Evolutionary conservation across 2,113 vertebrate species (phyloP), one percentile per base, ranked within the genome.

Genomic region (Gallinago jamesoni): DNA sequence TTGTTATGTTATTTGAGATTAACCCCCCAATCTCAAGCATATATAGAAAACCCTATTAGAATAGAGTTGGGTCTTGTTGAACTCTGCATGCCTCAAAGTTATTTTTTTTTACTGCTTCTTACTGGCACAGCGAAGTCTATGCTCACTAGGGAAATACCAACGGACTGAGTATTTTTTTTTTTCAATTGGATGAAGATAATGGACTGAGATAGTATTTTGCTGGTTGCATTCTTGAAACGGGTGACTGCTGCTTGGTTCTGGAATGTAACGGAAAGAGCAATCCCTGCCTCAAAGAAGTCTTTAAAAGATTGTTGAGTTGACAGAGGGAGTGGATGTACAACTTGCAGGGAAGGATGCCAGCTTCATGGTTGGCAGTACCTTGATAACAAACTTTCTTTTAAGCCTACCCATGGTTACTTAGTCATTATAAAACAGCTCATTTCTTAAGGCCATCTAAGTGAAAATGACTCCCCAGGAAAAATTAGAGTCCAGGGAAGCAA

Each of bases 301-400:
- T 93, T 87, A 72, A 89, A 95, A 94, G 76, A 64, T n/a, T 60
- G 55, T 90, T 89, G 62, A 96, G 62, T 90, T 95, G 79, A 93
- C 88, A 89, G 90, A 83, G 60, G 76, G 76, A 89, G 90, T 92
- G 73, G 92, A 89, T 90, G 60, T 81, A 59, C 89, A 86, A 92
- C 74, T 87, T 85, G 41, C 62, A 92, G 84, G 94, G 95, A 96
- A 91, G 74, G 77, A 91, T 89, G 96, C 91, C 94, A 96, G 80
- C 81, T 94, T 93, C 93, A 68, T 94, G 69, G 89, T 79, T 96
- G 96, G 88, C 83, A 81, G 88, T 95, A 81, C 60, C 85, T 92
- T 93, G 83, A 88, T 93, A 94, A 96, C 86, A 60, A 90, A 67
- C 69, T 67, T 84, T 94, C 69, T 94, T 89, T 95, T 68, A 76